These are phyloP conservation scores for Vandiemenella viatica DNA, from an alignment of 2,888 invertebrate species.

Conservation along the genomic window DNA sequence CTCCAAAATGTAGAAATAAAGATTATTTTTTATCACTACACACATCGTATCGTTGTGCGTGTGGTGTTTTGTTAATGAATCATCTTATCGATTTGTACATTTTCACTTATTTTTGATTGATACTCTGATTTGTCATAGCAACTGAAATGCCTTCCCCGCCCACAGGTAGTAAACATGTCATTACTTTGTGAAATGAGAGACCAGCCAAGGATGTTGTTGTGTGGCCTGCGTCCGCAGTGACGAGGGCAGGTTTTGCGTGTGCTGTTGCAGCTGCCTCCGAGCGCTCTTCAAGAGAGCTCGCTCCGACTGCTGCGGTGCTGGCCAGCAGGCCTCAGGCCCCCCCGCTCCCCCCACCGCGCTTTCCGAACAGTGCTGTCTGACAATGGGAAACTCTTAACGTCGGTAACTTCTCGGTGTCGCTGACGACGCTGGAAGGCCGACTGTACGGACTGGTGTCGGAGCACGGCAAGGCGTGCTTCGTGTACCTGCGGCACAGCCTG, in stretches of 20 bases:
- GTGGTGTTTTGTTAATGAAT: too few relatives aligned
- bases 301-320: too few relatives aligned
- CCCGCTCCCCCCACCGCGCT: constrained; percentile 64
- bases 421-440: constrained; percentile 34
- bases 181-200: too few relatives aligned
- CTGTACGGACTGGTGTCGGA: constrained; percentile 40
- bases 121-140: too few relatives aligned
- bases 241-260: too few relatives aligned
- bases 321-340: constrained; percentile 53
- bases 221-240: too few relatives aligned
- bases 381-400: constrained; percentile 53
- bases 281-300: constrained; percentile 50
- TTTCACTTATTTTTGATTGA: too few relatives aligned
- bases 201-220: too few relatives aligned
- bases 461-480: constrained; percentile 45
- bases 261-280: constrained; percentile 72
- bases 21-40: constrained; percentile 8
- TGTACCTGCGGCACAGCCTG: constrained; percentile 48
- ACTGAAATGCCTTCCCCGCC: too few relatives aligned
- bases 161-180: too few relatives aligned
- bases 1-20: too few relatives aligned
- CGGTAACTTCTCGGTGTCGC: constrained; percentile 34
- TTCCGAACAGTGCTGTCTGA: constrained; percentile 67
- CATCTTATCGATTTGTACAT: too few relatives aligned
- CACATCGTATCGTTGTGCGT: constrained; percentile 12